Percentiles rank a stretch among this genome's conserved stretches.
phyloP scores from a whole-genome alignment of 2,113 vertebrate genomes.

The Actinemys pallida region DNA sequence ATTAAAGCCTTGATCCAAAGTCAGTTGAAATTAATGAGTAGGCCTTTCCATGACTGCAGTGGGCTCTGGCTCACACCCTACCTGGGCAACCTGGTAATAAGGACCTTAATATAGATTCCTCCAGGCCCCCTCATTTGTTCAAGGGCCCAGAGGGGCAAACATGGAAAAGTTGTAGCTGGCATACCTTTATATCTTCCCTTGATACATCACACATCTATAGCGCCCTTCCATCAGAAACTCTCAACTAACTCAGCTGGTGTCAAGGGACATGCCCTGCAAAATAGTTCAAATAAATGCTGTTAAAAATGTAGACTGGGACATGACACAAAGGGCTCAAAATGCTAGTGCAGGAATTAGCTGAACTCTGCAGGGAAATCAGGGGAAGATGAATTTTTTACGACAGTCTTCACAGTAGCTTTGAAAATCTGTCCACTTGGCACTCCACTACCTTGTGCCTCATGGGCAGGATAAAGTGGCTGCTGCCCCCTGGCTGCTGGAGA shows the following conservation, averaged over 20 bases:
- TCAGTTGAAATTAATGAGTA: not conserved
- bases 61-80: not conserved
- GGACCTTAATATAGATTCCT: not conserved
- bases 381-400: not conserved
- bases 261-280: not conserved
- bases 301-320: not conserved
- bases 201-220: not conserved
- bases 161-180: not conserved
- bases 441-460: not conserved
- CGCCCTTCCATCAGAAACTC: not conserved
- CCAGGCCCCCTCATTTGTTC: not conserved
- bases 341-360: not conserved
- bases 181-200: not conserved
- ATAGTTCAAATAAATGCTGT: not conserved
- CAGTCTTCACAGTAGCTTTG: not conserved
- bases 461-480: not conserved
- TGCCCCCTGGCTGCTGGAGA: not conserved
- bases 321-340: not conserved
- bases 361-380: not conserved
- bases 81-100: not conserved
- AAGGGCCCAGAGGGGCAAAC: not conserved
- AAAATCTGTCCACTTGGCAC: not conserved
- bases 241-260: not conserved
- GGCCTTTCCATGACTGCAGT: not conserved
- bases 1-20: not conserved